Conservation (phyloP, 2,797 vertebrate species). For the Enteromius trimaculatus region DNA sequence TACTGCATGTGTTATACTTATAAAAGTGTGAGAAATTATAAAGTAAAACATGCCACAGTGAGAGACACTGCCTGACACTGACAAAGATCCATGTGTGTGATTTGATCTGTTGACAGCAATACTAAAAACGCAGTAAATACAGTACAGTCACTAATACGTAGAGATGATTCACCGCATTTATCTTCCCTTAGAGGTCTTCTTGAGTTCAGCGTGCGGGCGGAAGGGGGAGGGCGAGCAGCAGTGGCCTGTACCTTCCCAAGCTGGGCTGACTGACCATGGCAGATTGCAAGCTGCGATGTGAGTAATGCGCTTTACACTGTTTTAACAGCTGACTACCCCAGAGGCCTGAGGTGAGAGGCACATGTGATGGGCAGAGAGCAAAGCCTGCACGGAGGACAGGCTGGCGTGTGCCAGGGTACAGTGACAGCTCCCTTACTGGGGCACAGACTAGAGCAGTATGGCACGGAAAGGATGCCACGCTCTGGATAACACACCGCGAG, state of each 20-base stretch:
- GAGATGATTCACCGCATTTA: slow-evolving; percentile 37
- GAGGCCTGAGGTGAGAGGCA: slow-evolving; percentile 75
- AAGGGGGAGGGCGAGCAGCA: slow-evolving; percentile 52
- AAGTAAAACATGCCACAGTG: not conserved
- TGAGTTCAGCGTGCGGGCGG: slow-evolving; percentile 36
- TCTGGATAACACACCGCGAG: slow-evolving; percentile 61
- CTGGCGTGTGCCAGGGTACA: slow-evolving; percentile 62
- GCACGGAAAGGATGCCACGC: slow-evolving; percentile 58
- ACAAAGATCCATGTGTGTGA: not conserved
- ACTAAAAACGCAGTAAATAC: not conserved
- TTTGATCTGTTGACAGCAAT: not conserved
- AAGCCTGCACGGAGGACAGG: slow-evolving; percentile 59
- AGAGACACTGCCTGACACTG: not conserved
- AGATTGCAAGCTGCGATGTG: slow-evolving; percentile 84
- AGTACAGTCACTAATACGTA: slow-evolving; percentile 35
- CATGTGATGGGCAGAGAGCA: slow-evolving; percentile 61
- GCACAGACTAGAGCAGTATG: slow-evolving; percentile 55
- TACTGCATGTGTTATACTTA: not conserved
- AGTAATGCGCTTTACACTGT: slow-evolving; percentile 81
- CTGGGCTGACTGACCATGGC: slow-evolving; percentile 75
- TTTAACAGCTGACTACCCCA: slow-evolving; percentile 82
- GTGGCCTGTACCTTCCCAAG: slow-evolving; percentile 64
- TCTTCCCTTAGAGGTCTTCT: slow-evolving; percentile 45
- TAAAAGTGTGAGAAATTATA: not conserved
- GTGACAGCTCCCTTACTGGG: slow-evolving; percentile 63